phyloP scores from a whole-genome alignment of 2,888 invertebrate species.

The Melinopterus prodromus region DNA sequence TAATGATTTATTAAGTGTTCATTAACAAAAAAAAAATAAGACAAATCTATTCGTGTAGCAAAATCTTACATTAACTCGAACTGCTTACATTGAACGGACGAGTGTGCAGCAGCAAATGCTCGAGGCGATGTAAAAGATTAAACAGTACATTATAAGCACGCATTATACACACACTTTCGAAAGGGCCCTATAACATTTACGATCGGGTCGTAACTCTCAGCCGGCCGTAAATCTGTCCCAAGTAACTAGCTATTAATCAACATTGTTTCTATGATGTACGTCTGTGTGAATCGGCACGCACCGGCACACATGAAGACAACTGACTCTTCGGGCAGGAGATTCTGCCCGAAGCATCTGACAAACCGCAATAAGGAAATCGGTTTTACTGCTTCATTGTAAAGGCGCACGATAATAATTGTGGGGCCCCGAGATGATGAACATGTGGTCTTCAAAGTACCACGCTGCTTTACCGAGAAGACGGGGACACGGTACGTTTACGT shows the following conservation, averaged over 20 bases:
- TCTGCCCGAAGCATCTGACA: background rate
- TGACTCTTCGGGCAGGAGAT: background rate
- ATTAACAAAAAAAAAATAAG: background rate
- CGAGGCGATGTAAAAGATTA: conserved; percentile 21
- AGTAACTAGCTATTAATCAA: conserved; percentile 55
- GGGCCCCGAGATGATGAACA: background rate
- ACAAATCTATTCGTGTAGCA: background rate
- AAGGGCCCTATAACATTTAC: conserved; percentile 50
- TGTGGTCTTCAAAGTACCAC: background rate
- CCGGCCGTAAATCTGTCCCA: conserved; percentile 56
- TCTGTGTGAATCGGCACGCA: conserved; percentile 36
- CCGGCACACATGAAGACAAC: background rate
- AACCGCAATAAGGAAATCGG: background rate
- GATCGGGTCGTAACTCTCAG: conserved; percentile 54
- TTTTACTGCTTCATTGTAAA: conserved; percentile 42
- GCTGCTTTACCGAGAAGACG: background rate
- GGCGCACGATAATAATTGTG: background rate
- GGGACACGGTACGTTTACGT: background rate
- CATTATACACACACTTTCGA: conserved; percentile 35
- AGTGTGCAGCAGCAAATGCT: background rate
- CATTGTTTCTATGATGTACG: conserved; percentile 57
- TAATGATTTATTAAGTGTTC: background rate
- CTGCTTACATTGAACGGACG: background rate
- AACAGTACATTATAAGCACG: conserved; percentile 37
- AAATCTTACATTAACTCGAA: background rate